Base-by-base conservation (phyloP, 2,113 vertebrate genomes). In the Hemibagrus wyckioides region DNA sequence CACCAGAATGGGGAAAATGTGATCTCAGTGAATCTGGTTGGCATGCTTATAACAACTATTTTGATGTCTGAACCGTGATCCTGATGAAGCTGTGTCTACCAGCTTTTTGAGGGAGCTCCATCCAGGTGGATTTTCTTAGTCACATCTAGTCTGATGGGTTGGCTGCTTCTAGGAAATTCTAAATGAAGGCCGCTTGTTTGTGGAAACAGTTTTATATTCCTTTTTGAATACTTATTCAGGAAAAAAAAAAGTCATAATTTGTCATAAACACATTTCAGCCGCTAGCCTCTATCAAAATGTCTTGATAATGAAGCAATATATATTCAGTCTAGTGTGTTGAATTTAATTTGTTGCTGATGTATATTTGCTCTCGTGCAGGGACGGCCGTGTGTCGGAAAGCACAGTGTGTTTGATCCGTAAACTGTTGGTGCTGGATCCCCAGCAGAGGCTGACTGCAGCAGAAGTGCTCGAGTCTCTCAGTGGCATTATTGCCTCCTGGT, bases 371-470 rank as follows among this genome's bases (percentile, higher is more conserved):
- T 48, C n/a, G 73, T 85, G 3, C 93, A 99, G 98, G 93, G 98
- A 99, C 0, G 98, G 98, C 0, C 96, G 99, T 1, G 98, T 99
- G 91, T 99, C 98, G 0, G 98, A 99, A 87, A 99, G 95, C 95
- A 99, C 98, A 0, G 98, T 99, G 92, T 98, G 97, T 94, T 96
- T 99, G 92, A 99, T 99, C 92, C 96, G 97, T 79, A 99, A 99
- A 88, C 96, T 99, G 92, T 94, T 99, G 85, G 97, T 99, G 88
- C 93, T 99, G 86, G 98, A 99, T 87, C 98, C 98, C 0, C 98
- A 99, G 95, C 97, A 99, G 90, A 97, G 98, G 86, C 95, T 99
- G 63, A 97, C 97, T 0, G 98, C 98, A 30, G 92, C 96, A 0
- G 98, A 98, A 44, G 98, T 99, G 90, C 96, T 99, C 48, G 98